Evolutionary conservation across 2,113 vertebrate species (phyloP).

Genomic region (Chionomys nivalis): DNA sequence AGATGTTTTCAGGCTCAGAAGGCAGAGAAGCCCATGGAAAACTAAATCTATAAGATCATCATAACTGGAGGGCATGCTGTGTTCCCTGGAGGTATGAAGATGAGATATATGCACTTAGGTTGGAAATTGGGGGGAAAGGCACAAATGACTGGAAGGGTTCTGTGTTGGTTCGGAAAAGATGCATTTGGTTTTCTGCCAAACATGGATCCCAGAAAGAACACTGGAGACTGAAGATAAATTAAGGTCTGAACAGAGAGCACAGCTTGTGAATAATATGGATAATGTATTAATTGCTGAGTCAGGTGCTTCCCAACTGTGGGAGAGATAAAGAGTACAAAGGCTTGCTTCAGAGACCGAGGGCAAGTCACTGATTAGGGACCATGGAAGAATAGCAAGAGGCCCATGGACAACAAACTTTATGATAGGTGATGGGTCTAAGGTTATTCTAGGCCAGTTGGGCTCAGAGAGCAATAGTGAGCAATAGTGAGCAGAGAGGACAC

Average conservation of each 20-base stretch:
- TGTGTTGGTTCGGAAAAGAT: not conserved
- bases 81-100: accelerated
- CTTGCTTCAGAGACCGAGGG: not conserved
- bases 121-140: not conserved
- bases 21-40: not conserved
- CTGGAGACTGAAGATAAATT: not conserved
- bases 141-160: not conserved
- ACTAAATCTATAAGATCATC: not conserved
- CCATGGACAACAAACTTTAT: accelerated
- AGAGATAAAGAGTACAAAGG: not conserved
- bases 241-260: not conserved
- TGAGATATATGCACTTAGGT: not conserved
- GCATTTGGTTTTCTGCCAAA: not conserved
- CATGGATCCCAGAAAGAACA: not conserved
- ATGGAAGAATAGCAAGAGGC: not conserved
- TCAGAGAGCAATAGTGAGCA: not conserved
- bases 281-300: not conserved
- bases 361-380: not conserved
- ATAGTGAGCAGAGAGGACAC: not conserved
- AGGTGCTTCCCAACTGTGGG: not conserved
- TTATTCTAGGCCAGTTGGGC: not conserved
- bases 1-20: not conserved
- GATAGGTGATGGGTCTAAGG: not conserved
- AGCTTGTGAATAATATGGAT: not conserved
- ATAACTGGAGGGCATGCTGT: too few species aligned